Evolutionary conservation across 30 jellyfish, hydroid and myxozoan species (phyloP).

Genomic region (Catostylus mosaicus): DNA sequence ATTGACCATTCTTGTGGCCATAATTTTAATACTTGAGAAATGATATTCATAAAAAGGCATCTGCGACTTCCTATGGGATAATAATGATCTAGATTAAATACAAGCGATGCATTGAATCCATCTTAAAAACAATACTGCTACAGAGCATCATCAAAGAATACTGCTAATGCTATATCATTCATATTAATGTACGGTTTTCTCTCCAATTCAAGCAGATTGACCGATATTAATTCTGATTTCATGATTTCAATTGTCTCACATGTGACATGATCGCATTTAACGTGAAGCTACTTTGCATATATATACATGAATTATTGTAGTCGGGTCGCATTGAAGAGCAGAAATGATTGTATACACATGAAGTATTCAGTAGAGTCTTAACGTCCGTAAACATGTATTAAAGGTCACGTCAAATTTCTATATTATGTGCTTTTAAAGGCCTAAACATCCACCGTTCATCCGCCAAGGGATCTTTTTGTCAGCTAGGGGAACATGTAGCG

Average conservation of each 20-base stretch:
- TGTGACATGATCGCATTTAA: background rate
- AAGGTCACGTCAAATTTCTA: too few species aligned
- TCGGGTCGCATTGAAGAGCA: background rate
- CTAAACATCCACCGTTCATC: too few species aligned
- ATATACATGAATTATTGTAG: background rate
- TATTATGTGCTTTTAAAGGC: too few species aligned
- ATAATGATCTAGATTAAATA: background rate
- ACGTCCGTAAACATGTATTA: too few species aligned
- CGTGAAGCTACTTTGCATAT: background rate
- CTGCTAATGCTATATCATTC: background rate
- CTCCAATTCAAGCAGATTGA: background rate
- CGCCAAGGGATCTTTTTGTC: too few species aligned
- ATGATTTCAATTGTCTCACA: too few species aligned
- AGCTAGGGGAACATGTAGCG: too few species aligned
- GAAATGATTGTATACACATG: too few species aligned
- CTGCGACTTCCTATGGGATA: slow-evolving; percentile 26
- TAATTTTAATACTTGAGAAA: background rate
- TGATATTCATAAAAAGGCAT: background rate
- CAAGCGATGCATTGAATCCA: background rate
- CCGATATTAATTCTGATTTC: too few species aligned
- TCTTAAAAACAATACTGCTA: background rate
- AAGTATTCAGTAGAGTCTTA: too few species aligned
- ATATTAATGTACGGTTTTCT: background rate
- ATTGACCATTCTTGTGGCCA: slow-evolving; percentile 20
- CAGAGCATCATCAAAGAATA: background rate